Evolutionary conservation across 2,797 vertebrate genomes (phyloP).

Genomic region (Neostethus bicornis): DNA sequence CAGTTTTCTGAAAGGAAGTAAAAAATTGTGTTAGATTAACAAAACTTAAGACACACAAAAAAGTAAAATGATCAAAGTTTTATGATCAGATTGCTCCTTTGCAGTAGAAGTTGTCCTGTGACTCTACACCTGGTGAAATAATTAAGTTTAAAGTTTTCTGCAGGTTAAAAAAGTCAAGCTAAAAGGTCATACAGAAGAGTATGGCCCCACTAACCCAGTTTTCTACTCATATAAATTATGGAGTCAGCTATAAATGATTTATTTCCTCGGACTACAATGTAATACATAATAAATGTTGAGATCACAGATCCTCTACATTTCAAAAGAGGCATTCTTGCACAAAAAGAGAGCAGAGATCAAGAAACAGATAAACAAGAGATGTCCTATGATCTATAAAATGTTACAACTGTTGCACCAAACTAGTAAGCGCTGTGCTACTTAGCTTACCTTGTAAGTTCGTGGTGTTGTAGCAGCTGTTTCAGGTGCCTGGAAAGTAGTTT

Average conservation of each 20-base stretch:
- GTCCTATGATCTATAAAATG: neutral
- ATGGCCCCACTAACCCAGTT: constrained; percentile 70
- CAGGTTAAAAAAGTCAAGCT: constrained; percentile 16
- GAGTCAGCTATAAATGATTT: constrained; percentile 68
- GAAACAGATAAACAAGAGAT: neutral
- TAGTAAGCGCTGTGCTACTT: constrained; percentile 3
- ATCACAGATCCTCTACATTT: constrained; percentile 49
- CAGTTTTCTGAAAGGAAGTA: constrained; percentile 85
- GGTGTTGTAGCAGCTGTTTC: constrained; percentile 95
- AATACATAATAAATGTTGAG: constrained; percentile 68
- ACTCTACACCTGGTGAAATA: neutral
- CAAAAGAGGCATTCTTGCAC: constrained; percentile 42
- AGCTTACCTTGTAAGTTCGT: constrained; percentile 95
- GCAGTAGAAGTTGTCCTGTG: neutral
- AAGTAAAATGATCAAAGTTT: neutral
- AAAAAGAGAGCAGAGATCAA: constrained; percentile 32
- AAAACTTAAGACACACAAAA: neutral
- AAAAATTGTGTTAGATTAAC: constrained; percentile 19
- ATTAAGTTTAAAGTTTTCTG: constrained; percentile 10
- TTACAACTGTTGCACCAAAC: neutral
- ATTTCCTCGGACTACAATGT: constrained; percentile 49
- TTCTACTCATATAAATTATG: constrained; percentile 74
- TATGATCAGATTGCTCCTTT: neutral
- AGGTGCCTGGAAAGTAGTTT: constrained; percentile 96
- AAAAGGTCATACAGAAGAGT: constrained; percentile 53